A percentile compares a stretch with the other conserved stretches of the same genome.
phyloP scores from a whole-genome alignment of 2,888 invertebrate species.

The Heterodera filipjevi region DNA sequence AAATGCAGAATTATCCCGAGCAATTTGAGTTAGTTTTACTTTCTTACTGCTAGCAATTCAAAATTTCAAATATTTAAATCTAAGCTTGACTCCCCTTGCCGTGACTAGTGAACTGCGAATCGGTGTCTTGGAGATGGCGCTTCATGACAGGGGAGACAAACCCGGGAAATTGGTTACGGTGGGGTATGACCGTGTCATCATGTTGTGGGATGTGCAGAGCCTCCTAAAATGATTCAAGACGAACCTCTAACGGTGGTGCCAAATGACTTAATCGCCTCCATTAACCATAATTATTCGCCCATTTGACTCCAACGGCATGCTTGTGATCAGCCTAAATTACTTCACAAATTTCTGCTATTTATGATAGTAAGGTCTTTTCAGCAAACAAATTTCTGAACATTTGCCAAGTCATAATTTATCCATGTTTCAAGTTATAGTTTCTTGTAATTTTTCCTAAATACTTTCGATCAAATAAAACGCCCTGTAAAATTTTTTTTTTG shows the following conservation, averaged over 20 bases:
- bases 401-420: slow-evolving; percentile 8
- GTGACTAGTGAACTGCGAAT: slow-evolving; percentile 94
- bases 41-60: neutral
- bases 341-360: neutral
- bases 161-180: slow-evolving; percentile 77
- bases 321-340: neutral
- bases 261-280: neutral
- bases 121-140: slow-evolving; percentile 79
- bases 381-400: neutral
- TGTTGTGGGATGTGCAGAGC: slow-evolving; percentile 68
- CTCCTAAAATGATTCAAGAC: slow-evolving; percentile 39
- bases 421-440: neutral
- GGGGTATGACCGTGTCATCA: slow-evolving; percentile 91
- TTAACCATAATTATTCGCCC: neutral
- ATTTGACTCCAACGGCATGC: neutral
- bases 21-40: slow-evolving; percentile 55
- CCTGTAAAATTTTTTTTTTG: no score
- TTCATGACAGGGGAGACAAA: slow-evolving; percentile 85
- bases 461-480: no score
- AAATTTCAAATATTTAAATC: no score
- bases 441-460: no score
- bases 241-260: neutral
- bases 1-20: slow-evolving; percentile 59
- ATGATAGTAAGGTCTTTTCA: neutral
- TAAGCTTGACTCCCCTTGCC: slow-evolving; percentile 87